Evolutionary conservation across 2,888 invertebrate species (phyloP).

Genomic region (Ophioninae sp.): DNA sequence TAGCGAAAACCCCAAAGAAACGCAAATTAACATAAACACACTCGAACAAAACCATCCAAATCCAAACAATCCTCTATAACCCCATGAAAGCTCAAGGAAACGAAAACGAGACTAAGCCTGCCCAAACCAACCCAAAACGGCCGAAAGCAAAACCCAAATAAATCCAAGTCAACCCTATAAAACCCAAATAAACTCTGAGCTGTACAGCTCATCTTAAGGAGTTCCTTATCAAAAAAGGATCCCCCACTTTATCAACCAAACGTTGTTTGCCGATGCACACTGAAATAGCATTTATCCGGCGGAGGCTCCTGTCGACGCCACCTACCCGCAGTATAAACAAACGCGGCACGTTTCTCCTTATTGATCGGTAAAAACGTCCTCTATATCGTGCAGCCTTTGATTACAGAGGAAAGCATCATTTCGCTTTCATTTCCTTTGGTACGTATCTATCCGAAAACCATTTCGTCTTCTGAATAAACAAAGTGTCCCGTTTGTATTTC

Average conservation of each 20-base stretch:
- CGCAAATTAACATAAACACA: too few species aligned
- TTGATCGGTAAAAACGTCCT: constrained; percentile 42
- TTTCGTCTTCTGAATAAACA: constrained; percentile 44
- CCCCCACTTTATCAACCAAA: background rate
- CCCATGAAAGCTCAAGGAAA: too few species aligned
- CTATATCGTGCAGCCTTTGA: constrained; percentile 32
- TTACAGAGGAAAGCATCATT: constrained; percentile 36
- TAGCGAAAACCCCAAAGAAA: too few species aligned
- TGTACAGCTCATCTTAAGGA: too few species aligned
- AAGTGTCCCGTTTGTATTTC: constrained; percentile 19
- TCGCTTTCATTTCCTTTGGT: constrained; percentile 42
- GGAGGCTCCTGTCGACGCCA: constrained; percentile 22
- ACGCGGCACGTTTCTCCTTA: constrained; percentile 20
- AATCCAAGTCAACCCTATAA: too few species aligned
- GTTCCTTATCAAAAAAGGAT: background rate
- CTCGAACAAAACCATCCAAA: too few species aligned
- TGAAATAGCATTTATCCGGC: constrained; percentile 8
- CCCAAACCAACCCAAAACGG: too few species aligned
- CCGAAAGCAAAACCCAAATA: too few species aligned
- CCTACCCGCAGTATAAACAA: constrained; percentile 39
- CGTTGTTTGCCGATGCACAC: background rate
- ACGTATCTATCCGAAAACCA: constrained; percentile 44
- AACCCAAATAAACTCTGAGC: too few species aligned
- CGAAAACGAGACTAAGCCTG: too few species aligned
- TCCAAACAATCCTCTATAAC: too few species aligned